Percentiles rank a stretch among this genome's conserved stretches.
Conservation (phyloP, 2,797 vertebrate genomes). For the Triplophysa yarkandensis region DNA sequence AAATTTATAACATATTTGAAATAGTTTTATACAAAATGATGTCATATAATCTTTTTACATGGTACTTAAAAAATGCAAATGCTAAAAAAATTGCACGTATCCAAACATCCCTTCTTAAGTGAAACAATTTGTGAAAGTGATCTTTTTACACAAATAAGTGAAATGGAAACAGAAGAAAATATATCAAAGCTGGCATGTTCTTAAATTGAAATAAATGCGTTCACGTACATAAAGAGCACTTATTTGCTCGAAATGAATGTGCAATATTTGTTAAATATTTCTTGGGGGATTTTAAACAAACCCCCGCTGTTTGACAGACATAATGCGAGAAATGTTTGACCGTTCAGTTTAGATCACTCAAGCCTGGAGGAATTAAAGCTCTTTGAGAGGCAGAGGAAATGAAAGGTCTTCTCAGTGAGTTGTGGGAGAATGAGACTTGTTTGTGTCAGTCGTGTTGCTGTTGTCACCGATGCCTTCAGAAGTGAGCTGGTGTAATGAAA, state of each 20-base stretch:
- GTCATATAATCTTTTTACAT: too few relatives aligned
- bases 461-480: background rate
- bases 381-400: constrained; percentile 30
- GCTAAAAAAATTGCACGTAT: too few relatives aligned
- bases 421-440: background rate
- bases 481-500: constrained; percentile 9
- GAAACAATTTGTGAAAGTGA: too few relatives aligned
- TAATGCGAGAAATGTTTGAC: constrained; percentile 25
- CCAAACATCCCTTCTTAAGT: too few relatives aligned
- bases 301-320: constrained; percentile 11
- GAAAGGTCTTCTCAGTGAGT: background rate
- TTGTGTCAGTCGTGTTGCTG: constrained; percentile 10
- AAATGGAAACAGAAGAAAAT: too few relatives aligned
- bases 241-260: background rate
- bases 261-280: background rate
- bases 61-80: too few relatives aligned
- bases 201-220: background rate
- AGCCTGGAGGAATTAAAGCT: constrained; percentile 10
- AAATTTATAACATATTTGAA: too few relatives aligned
- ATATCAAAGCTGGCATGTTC: too few relatives aligned
- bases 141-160: too few relatives aligned
- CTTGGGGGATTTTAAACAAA: background rate
- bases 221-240: background rate
- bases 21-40: too few relatives aligned
- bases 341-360: constrained; percentile 6